phyloP scores from a whole-genome alignment of 2,888 invertebrate genomes.

The Gisinianus flammeolus region DNA sequence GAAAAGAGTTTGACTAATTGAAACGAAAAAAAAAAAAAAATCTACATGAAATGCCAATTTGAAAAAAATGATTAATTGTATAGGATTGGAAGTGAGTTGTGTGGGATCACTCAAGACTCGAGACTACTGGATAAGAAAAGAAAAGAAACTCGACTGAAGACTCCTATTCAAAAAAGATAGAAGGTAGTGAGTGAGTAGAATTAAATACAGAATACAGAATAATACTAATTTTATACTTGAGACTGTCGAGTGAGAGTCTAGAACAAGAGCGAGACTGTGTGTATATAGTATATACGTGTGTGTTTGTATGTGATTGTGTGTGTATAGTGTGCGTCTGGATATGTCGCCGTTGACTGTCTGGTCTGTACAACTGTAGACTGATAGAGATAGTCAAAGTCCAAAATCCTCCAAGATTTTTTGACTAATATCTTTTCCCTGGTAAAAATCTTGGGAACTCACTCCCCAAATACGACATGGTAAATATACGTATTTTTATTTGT shows the following conservation, averaged over 20 bases:
- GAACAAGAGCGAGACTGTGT: neutral
- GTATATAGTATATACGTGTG: neutral
- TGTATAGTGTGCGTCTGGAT: neutral
- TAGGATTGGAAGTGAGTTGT: neutral
- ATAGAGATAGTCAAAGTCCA: no score
- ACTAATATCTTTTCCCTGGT: neutral
- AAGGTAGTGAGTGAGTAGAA: constrained; percentile 24
- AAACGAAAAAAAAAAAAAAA: neutral
- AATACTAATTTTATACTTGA: neutral
- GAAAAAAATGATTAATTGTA: neutral
- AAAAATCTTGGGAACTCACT: neutral
- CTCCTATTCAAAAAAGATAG: constrained; percentile 20
- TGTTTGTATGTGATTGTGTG: neutral
- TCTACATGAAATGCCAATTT: neutral
- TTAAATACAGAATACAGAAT: neutral
- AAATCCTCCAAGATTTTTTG: neutral
- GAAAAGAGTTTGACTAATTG: no score
- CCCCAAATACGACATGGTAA: no score
- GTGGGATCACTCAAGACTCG: neutral
- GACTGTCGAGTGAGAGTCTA: neutral
- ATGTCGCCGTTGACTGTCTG: neutral
- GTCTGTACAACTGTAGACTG: no score
- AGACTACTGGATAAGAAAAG: neutral
- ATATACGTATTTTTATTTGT: neutral
- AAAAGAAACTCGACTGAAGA: neutral